Base-by-base conservation (phyloP, 2,888 invertebrate genomes). In the Trachelus stipa region DNA sequence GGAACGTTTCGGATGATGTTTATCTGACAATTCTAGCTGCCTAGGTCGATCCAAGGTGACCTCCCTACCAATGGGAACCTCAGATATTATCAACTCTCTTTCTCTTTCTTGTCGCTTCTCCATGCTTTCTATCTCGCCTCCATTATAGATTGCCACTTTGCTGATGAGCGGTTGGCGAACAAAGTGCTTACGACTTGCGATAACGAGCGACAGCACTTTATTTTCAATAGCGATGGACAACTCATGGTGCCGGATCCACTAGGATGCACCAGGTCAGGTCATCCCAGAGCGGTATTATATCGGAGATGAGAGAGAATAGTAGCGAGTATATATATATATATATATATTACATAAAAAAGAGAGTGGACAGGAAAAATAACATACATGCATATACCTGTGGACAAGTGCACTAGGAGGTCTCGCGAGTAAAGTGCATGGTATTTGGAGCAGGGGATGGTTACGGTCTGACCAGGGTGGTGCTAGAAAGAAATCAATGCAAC, bases 111-210 rank as follows among this genome's bases (percentile, higher is more conserved):
- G 23, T 56, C 23, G 56, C 23, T 23, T 56, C 23, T 1, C 56
- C 15, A 56, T 56, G 56, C 56, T 56, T 56, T 56, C 56, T 56
- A 56, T 56, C 56, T 56, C 69, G 35, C 77, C 74, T 79, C 75
- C 79, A 83, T 83, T 82, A 83, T 80, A 76, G 75, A 82, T 81
- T 78, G 75, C 79, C 79, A 79, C 78, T 79, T 30, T 34, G 79
- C 75, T 79, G 79, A 79, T 79, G 79, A 56, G 56, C 56, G 56
- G 56, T 23, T 56, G 23, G 56, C 56, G 56, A 56, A 23, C 56
- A 56, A 23, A 56, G 56, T 56, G 23, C 56, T 56, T 56, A 56
- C 56, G 56, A 56, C 56, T 56, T 56, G 56, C 56, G 56, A 56
- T 56, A 56, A 56, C 56, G 56, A 56, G 56, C 56, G 56, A 56